Base-by-base conservation (phyloP, 2,113 vertebrate species). In the Cochlearius cochlearius region DNA sequence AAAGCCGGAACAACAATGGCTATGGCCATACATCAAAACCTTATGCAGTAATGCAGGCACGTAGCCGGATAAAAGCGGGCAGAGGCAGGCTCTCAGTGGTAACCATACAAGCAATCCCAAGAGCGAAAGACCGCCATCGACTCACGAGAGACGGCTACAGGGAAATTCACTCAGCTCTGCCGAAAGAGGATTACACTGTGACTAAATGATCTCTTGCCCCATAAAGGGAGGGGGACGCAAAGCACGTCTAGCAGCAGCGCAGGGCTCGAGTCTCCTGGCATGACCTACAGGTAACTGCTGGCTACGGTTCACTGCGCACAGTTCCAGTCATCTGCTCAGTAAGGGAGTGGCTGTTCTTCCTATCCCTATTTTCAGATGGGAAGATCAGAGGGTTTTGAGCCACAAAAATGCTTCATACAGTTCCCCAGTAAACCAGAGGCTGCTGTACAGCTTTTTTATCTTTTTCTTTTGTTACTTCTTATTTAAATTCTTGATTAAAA, bases 231-330 rank as follows among this genome's bases (percentile, higher is more conserved):
- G 8, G 15, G 13, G 38, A 27, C 50, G 20, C 17, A 74, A 52
- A 94, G 38, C 52, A 17, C 14, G 88, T 55, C 29, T 15, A 58
- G 72, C 73, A 79, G 30, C 29, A 22, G 56, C 0, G 0, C 47
- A 30, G 58, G 56, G 69, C 34, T 90, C 5, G 4, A 41, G 7
- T 50, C 58, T 94, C 90, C 91, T 27, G 38, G 76, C 4, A 3
- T 79, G 87, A 96, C 86, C 79, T 67, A 38, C 67, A 90, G 91
- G 63, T 87, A 67, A 39, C 69, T 22, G 53, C 81, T 91, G 90
- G 58, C 86, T 75, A 64, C 3, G 4, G 52, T 21, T 45, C 29
- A 15, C 27, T 77, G 19, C 32, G 84, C 15, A 10, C 53, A 52
- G 76, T 43, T 79, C 59, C 68, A 64, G 36, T 41, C 67, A 63